Evolutionary conservation across 2,888 invertebrate genomes (phyloP).

Genomic region (Euclidia mi): DNA sequence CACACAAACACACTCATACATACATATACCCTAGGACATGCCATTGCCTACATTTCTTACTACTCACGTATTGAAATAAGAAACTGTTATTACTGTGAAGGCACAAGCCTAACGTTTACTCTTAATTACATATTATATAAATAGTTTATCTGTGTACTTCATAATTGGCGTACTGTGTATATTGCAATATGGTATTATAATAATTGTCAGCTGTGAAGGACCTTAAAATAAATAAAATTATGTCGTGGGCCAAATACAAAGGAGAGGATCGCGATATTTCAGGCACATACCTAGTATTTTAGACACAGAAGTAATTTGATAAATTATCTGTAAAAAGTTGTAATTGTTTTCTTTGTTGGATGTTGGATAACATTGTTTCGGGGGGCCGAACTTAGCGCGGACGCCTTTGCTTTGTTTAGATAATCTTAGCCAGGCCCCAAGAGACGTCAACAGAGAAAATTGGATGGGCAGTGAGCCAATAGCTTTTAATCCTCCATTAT

Average conservation of each 20-base stretch:
- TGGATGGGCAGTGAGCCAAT: slow-evolving; percentile 89
- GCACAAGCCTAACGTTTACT: no score
- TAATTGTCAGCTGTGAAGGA: no score
- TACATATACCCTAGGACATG: no score
- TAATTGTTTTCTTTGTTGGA: slow-evolving; percentile 70
- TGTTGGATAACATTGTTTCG: slow-evolving; percentile 71
- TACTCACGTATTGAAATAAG: no score
- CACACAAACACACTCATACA: no score
- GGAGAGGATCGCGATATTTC: slow-evolving; percentile 35
- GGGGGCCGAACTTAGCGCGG: slow-evolving; percentile 65
- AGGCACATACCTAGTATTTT: slow-evolving; percentile 54
- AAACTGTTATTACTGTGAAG: no score
- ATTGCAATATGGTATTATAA: no score
- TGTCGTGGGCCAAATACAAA: slow-evolving; percentile 40
- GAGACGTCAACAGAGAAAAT: slow-evolving; percentile 89
- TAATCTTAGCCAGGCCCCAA: slow-evolving; percentile 83
- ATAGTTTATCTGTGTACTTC: no score
- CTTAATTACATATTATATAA: no score
- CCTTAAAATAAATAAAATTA: no score
- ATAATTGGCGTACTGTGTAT: no score
- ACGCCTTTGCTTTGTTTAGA: slow-evolving; percentile 86
- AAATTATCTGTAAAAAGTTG: slow-evolving; percentile 72
- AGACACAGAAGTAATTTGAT: slow-evolving; percentile 63
- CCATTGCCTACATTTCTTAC: no score
- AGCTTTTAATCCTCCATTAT: slow-evolving; percentile 86